Percentiles rank a stretch among this genome's conserved stretches.
These are phyloP conservation scores for Drosophila pegasa DNA, from an alignment of 2,888 invertebrate species.

Conservation along the genomic window DNA sequence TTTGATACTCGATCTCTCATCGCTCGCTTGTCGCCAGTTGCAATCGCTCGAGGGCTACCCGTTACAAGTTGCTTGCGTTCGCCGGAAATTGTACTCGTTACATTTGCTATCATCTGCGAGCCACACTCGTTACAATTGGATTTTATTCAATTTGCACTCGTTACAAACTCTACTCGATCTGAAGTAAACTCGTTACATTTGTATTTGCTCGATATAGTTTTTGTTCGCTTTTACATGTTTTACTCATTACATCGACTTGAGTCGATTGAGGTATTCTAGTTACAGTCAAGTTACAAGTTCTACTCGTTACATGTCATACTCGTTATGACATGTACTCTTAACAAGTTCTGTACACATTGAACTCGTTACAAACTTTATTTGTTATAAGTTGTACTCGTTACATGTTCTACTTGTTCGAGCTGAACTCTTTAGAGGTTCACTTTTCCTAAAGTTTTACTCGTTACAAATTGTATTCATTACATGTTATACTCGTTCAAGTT, in stretches of 20 bases:
- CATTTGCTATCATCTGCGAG: background rate
- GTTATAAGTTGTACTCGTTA: background rate
- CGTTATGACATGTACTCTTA: too few relatives aligned
- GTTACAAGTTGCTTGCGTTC: background rate
- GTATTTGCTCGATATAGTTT: too few relatives aligned
- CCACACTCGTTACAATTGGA: background rate
- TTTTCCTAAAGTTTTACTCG: background rate
- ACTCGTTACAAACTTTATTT: too few relatives aligned
- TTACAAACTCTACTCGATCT: background rate
- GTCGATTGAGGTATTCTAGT: background rate
- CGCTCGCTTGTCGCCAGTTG: slow-evolving; percentile 10
- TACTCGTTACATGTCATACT: background rate
- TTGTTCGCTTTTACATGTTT: background rate
- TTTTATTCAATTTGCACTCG: background rate
- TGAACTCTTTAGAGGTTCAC: background rate
- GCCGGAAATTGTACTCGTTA: background rate
- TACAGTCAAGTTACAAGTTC: background rate
- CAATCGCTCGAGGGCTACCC: background rate
- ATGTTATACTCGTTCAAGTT: background rate
- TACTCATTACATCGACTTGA: background rate
- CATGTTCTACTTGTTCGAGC: background rate
- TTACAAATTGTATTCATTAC: background rate
- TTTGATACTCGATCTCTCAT: slow-evolving; percentile 56
- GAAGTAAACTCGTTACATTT: background rate
- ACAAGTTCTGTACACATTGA: background rate